phyloP scores from a whole-genome alignment of 2,888 invertebrate genomes.

The Steinernema carpocapsae region DNA sequence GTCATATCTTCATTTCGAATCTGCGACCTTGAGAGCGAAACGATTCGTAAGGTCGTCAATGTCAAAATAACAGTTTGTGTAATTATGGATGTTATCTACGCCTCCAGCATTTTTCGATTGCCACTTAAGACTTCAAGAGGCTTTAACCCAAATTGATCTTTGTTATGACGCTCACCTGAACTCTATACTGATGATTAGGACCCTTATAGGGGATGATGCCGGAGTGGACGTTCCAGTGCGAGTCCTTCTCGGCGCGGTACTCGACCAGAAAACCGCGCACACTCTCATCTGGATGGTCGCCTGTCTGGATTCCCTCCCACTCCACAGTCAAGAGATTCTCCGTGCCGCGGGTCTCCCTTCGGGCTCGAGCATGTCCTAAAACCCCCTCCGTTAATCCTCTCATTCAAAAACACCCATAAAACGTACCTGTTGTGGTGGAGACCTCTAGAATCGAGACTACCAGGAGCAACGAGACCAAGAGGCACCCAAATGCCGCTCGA shows the following conservation, averaged over 20 bases:
- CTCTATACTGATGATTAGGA: slow-evolving; percentile 68
- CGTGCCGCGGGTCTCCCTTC: slow-evolving; percentile 52
- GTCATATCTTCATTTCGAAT: too few relatives aligned
- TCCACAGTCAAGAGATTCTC: slow-evolving; percentile 68
- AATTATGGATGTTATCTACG: too few relatives aligned
- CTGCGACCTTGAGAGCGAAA: too few relatives aligned
- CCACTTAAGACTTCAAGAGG: too few relatives aligned
- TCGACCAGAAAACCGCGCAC: slow-evolving; percentile 69
- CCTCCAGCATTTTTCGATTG: too few relatives aligned
- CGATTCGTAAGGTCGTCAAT: too few relatives aligned
- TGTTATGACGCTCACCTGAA: slow-evolving; percentile 62
- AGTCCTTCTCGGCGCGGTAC: slow-evolving; percentile 65
- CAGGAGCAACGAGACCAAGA: too few relatives aligned
- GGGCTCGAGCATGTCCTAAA: slow-evolving; percentile 42
- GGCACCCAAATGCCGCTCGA: too few relatives aligned
- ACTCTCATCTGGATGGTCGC: slow-evolving; percentile 66
- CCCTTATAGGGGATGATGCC: slow-evolving; percentile 69
- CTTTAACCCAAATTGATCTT: too few relatives aligned
- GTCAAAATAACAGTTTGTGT: too few relatives aligned
- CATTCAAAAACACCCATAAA: not conserved
- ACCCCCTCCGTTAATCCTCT: not conserved
- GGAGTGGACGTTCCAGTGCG: slow-evolving; percentile 67
- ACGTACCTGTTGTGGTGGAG: slow-evolving; percentile 1
- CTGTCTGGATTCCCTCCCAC: slow-evolving; percentile 69
- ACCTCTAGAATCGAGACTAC: not conserved